Conservation (phyloP, 2,888 invertebrate species). For the Noctuana brunneofusca region DNA sequence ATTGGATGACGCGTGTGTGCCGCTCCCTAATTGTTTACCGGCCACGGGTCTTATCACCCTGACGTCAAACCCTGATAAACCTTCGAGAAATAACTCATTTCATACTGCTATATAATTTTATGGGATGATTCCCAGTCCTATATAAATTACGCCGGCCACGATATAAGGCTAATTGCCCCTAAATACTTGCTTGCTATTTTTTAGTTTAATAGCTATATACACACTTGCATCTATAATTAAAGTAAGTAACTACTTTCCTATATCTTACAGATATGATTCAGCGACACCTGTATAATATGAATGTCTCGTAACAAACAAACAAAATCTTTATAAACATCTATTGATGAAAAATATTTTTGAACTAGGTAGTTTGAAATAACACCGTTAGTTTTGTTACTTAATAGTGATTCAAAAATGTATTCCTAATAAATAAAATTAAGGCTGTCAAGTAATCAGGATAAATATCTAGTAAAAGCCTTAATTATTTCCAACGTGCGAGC, state of each 20-base stretch:
- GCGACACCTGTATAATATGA: too few relatives aligned
- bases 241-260: too few relatives aligned
- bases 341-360: too few relatives aligned
- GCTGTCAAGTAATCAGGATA: neutral
- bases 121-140: neutral
- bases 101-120: constrained; percentile 6
- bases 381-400: too few relatives aligned
- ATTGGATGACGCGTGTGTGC: constrained; percentile 71
- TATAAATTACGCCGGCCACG: neutral
- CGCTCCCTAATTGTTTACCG: constrained; percentile 64
- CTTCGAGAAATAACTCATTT: constrained; percentile 29
- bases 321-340: too few relatives aligned
- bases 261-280: too few relatives aligned
- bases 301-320: too few relatives aligned
- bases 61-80: constrained; percentile 63
- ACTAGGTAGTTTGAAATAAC: too few relatives aligned
- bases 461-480: neutral
- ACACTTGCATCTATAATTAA: too few relatives aligned
- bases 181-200: neutral
- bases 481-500: neutral
- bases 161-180: neutral
- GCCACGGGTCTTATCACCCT: constrained; percentile 49
- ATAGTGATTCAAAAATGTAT: too few relatives aligned
- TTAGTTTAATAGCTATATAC: neutral
- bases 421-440: too few relatives aligned